Conservation (phyloP, 2,113 vertebrate genomes). For the Felis catus region F.catus_Fca126_mat1.0 CM031419.1:94530501-94531000, state of each 20-base stretch:
- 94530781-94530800: neutral
- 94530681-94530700: neutral
- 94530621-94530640: neutral
- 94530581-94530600: neutral
- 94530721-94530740: neutral
- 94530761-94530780: neutral
- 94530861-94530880: neutral
- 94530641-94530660: neutral
- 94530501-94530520: neutral
- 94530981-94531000: neutral
- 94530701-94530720: neutral
- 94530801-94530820: neutral
- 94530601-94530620: neutral
- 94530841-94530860: neutral
- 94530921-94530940: neutral
- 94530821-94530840: neutral
- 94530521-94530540: neutral
- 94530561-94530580: neutral
- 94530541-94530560: neutral
- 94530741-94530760: neutral
- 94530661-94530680: neutral
- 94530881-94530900: neutral
- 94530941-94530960: neutral
- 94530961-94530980: neutral
- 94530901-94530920: neutral